Base-by-base conservation (phyloP, 1,140 invertebrate species). In the Portunus trituberculatus region DNA sequence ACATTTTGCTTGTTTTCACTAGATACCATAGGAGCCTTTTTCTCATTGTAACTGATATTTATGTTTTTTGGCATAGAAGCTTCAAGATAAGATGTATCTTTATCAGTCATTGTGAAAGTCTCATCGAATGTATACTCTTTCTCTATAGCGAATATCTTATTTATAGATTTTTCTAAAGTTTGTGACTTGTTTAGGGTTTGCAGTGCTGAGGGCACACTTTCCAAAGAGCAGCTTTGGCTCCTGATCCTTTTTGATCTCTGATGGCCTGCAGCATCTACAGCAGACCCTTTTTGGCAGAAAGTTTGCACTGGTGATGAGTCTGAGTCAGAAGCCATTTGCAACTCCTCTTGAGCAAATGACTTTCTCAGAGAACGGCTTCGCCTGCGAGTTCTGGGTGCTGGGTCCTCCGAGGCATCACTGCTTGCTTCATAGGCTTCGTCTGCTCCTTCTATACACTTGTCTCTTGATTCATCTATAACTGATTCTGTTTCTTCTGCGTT, bases 351-450 rank as follows among this genome's bases (percentile, higher is more conserved):
- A 14, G 29, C 25, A 28, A n/a, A 31, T 76, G 25, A 76, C 76
- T 76, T 93, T 16, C 84, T 20, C 14, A 92, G 52, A 29, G 32
- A 67, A 2, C 94, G 82, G 6, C 32, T 76, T 32, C 86, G 82
- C n/a, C 52, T 92, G 12, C 91, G 45, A 4, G 45, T 59, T 28
- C 76, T 92, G 25, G 94, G 94, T 28, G 82, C 76, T 6, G 91
- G 90, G 46, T 95, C 91, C 46, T 95, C 94, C 16, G 94, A 95
- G 25, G 94, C 94, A 82, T 95, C 94, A 82, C 94, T 95, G 84
- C 94, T 92, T 20, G 94, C 94, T 82, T 95, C 94, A 28, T 95
- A 95, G 29, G 94, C 94, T 89, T 95, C 94, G 82, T 95, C 94
- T 52, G 82, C 91, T 2, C 84, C 91, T 28, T 92, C 84, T 8